Percentiles rank a stretch among this genome's conserved stretches.
Conservation (phyloP, 2,888 invertebrate genomes). For the Tetramorium bicarinatum region DNA sequence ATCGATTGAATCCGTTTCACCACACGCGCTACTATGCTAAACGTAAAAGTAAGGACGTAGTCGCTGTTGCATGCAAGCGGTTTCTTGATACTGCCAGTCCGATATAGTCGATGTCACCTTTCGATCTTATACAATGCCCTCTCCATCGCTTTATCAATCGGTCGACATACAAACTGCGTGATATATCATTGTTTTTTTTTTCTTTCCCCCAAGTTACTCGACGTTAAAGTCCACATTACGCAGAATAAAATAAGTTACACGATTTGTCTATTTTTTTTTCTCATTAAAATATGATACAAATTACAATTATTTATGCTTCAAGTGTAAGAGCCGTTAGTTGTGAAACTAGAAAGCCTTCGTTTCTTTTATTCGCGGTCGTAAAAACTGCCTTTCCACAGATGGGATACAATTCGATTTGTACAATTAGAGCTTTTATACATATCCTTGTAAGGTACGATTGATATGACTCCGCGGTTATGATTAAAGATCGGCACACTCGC, state of each 20-base stretch:
- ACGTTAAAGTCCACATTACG: constrained; percentile 81
- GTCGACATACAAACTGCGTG: constrained; percentile 77
- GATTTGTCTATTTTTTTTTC: constrained; percentile 78
- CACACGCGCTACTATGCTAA: constrained; percentile 54
- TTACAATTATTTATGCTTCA: constrained; percentile 83
- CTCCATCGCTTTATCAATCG: constrained; percentile 64
- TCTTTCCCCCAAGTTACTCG: constrained; percentile 68
- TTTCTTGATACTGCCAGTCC: constrained; percentile 60
- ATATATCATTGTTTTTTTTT: constrained; percentile 70
- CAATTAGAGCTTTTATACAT: constrained; percentile 67
- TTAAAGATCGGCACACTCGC: constrained; percentile 12
- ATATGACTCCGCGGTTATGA: constrained; percentile 61
- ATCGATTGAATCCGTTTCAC: constrained; percentile 28
- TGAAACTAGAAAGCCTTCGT: constrained; percentile 79
- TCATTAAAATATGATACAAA: constrained; percentile 82
- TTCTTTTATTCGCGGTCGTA: constrained; percentile 57
- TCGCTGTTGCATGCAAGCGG: constrained; percentile 64
- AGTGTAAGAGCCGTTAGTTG: constrained; percentile 83
- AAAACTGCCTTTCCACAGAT: constrained; percentile 68
- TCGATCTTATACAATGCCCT: constrained; percentile 62
- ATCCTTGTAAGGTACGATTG: constrained; percentile 62
- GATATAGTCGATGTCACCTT: constrained; percentile 61
- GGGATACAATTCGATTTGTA: constrained; percentile 70
- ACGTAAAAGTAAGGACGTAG: constrained; percentile 65
- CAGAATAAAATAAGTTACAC: constrained; percentile 84